Evolutionary conservation across 2,113 vertebrate genomes (phyloP).

Genomic region (Xenotilapia caudafasciata): DNA sequence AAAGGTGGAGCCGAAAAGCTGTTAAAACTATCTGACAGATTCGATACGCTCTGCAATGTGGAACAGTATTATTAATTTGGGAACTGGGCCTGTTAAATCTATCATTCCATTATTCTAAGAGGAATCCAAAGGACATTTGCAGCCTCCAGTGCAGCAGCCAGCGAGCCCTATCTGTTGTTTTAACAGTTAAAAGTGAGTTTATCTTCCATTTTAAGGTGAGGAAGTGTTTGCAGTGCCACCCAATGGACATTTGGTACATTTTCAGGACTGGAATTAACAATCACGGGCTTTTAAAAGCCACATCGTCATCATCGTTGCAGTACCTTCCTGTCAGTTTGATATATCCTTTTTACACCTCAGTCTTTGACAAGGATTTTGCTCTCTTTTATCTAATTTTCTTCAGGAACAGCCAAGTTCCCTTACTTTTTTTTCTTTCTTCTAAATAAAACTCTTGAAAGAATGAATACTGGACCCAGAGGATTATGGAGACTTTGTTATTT

Average conservation of each 20-base stretch:
- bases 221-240: conserved; percentile 47
- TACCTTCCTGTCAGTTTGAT: not conserved
- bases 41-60: conserved; percentile 56
- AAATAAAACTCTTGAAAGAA: not conserved
- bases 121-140: conserved; percentile 51
- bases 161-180: conserved; percentile 42
- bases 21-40: conserved; percentile 66
- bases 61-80: conserved; percentile 69
- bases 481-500: not conserved
- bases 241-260: conserved; percentile 14
- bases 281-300: not conserved
- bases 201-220: conserved; percentile 39
- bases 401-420: not conserved
- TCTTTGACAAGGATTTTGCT: not conserved
- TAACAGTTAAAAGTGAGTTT: conserved; percentile 42
- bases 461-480: not conserved
- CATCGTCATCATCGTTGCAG: not conserved
- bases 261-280: not conserved
- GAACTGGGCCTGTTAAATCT: conserved; percentile 68
- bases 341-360: not conserved
- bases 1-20: conserved; percentile 44
- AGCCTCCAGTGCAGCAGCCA: conserved; percentile 41
- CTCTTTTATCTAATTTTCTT: not conserved
- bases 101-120: conserved; percentile 71
- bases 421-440: not conserved